phyloP scores from a whole-genome alignment of 1,140 invertebrate genomes.

The Brachionus paranguensis region DNA sequence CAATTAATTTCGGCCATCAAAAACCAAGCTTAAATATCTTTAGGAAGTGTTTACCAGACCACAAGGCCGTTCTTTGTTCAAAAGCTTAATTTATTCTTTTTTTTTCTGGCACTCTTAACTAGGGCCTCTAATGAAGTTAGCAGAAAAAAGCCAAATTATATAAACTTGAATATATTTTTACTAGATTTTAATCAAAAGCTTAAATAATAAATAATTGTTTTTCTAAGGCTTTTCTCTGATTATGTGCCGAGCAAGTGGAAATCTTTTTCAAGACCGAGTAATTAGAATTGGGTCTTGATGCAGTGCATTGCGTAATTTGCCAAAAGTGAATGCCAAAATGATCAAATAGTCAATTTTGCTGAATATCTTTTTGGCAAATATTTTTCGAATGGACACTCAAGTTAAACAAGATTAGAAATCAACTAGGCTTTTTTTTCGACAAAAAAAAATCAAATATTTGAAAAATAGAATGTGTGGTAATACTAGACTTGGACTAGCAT shows the following conservation, averaged over 20 bases:
- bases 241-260: neutral
- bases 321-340: neutral
- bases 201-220: slow-evolving; percentile 4
- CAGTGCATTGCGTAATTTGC: neutral
- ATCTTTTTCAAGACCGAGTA: neutral
- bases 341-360: neutral
- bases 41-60: neutral
- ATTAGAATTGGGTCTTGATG: neutral
- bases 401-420: neutral
- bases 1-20: neutral
- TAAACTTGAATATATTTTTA: neutral
- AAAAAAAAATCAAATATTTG: neutral
- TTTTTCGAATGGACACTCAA: neutral
- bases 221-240: neutral
- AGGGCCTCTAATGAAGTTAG: neutral
- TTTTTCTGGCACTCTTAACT: neutral
- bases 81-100: neutral
- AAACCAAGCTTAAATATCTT: neutral
- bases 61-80: neutral
- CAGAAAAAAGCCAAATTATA: neutral
- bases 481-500: neutral
- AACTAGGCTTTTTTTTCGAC: neutral
- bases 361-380: neutral
- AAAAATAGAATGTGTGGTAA: neutral
- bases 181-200: neutral